phyloP scores from a whole-genome alignment of 2,113 vertebrate species.

The Perca schrenkii region DNA sequence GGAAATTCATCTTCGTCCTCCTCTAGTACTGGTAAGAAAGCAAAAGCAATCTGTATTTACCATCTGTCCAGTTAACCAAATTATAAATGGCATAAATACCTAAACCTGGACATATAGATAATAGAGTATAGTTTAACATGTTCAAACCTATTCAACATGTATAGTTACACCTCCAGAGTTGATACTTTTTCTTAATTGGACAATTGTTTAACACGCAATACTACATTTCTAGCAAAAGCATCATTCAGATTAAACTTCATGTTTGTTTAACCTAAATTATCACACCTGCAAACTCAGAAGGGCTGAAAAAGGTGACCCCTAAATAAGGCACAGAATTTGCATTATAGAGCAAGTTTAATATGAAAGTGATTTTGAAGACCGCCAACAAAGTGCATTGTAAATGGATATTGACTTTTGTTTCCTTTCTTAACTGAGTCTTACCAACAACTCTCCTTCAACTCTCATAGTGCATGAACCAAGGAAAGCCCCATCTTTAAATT shows the following conservation, averaged over 20 bases:
- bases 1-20: slow-evolving; percentile 97
- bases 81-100: background rate
- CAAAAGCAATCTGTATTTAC: background rate
- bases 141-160: background rate
- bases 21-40: slow-evolving; percentile 87
- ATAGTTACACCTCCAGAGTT: background rate
- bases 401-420: slow-evolving; percentile 46
- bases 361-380: background rate
- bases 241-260: background rate
- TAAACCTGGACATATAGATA: background rate
- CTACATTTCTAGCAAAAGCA: background rate
- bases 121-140: background rate
- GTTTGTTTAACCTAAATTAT: background rate
- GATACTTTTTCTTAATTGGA: background rate
- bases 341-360: background rate
- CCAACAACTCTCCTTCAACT: slow-evolving; percentile 3
- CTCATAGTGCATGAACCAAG: slow-evolving; percentile 1
- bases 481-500: background rate
- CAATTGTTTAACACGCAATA: background rate
- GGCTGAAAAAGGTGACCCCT: too few species aligned
- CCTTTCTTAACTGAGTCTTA: slow-evolving; percentile 13
- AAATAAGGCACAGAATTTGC: too few species aligned
- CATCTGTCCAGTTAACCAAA: background rate
- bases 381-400: slow-evolving; percentile 34
- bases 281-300: too few species aligned